Percentiles rank a stretch among this genome's conserved stretches.
Evolutionary conservation across 2,888 invertebrate species (phyloP).

Genomic region (Drosophila percnosoma): DNA sequence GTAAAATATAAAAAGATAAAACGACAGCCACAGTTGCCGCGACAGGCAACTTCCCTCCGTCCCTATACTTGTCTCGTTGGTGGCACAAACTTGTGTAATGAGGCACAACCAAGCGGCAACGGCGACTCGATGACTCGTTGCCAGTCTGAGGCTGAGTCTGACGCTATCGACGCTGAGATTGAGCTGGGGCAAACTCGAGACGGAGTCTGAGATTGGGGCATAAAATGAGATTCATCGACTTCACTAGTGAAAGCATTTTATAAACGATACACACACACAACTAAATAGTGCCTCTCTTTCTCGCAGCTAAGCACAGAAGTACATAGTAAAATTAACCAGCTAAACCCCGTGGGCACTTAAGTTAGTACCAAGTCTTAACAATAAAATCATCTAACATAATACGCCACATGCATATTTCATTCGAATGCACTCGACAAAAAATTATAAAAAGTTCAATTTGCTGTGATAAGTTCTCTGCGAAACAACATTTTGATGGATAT

Average conservation of each 20-base stretch:
- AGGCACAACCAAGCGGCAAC: conserved; percentile 46
- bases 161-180: conserved; percentile 8
- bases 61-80: conserved; percentile 35
- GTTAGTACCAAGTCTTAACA: conserved; percentile 54
- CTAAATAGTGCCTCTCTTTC: background rate
- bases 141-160: conserved; percentile 5
- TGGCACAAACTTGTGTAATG: conserved; percentile 71
- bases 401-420: conserved; percentile 35
- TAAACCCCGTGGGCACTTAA: conserved; percentile 62
- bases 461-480: background rate
- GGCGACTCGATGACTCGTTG: conserved; percentile 48
- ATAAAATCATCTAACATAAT: conserved; percentile 61
- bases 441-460: background rate
- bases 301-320: conserved; percentile 26
- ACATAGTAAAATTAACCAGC: conserved; percentile 66
- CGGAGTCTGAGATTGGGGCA: conserved; percentile 39
- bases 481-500: background rate
- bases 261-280: conserved; percentile 32
- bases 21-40: conserved; percentile 33
- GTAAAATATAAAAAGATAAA: conserved; percentile 60
- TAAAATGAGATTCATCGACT: conserved; percentile 60
- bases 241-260: conserved; percentile 47
- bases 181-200: conserved; percentile 13
- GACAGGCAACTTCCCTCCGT: background rate
- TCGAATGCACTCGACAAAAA: conserved; percentile 34